Percentiles rank a stretch among this genome's conserved stretches.
phyloP scores from a whole-genome alignment of 2,888 invertebrate species.

The Smittia sp. region DNA sequence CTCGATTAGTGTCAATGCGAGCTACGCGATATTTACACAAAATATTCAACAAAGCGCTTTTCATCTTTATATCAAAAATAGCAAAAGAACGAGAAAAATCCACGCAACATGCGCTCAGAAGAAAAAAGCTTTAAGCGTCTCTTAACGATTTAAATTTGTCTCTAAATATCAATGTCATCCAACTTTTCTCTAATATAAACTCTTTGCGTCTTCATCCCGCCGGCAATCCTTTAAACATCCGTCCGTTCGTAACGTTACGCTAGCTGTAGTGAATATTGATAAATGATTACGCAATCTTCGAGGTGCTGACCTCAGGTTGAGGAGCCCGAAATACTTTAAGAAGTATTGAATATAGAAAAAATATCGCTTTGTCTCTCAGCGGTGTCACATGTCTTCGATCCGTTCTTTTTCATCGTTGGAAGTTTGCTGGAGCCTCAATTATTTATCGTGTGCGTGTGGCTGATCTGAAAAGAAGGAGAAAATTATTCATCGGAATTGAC shows the following conservation, averaged over 20 bases:
- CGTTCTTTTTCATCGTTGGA: neutral
- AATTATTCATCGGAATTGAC: neutral
- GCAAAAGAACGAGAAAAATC: neutral
- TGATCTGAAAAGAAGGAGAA: conserved; percentile 42
- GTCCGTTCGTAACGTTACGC: too few relatives aligned
- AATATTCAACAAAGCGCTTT: conserved; percentile 12
- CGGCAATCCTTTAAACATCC: too few relatives aligned
- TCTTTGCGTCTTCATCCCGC: too few relatives aligned
- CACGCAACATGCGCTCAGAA: neutral
- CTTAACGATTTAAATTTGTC: neutral
- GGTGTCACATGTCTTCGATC: neutral
- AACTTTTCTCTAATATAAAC: neutral
- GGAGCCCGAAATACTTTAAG: too few relatives aligned
- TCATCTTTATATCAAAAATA: neutral
- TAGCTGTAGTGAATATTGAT: too few relatives aligned
- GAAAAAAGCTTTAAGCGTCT: conserved; percentile 6
- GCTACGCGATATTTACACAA: neutral
- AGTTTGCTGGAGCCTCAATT: neutral
- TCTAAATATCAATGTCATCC: neutral
- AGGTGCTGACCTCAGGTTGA: too few relatives aligned
- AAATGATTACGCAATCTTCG: too few relatives aligned
- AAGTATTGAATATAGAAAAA: too few relatives aligned
- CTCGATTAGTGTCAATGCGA: neutral
- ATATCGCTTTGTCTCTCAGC: neutral
- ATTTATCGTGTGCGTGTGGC: conserved; percentile 44